Evolutionary conservation across 1,140 invertebrate genomes (phyloP).

Genomic region (Protaetia brevitarsis): DNA sequence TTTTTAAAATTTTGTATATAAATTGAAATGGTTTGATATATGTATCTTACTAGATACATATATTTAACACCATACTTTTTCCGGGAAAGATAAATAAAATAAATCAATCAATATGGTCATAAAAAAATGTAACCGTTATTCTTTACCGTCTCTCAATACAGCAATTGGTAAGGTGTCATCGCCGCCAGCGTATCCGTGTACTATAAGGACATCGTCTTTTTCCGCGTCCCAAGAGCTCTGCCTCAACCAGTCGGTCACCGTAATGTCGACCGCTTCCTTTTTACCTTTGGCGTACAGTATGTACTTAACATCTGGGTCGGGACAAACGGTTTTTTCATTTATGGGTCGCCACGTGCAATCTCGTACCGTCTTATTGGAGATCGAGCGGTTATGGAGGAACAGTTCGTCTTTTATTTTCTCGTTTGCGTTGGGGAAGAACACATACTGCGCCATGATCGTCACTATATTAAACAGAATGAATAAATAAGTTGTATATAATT

Average conservation of each 20-base stretch:
- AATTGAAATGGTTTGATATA: too few relatives aligned
- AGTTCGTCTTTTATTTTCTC: conserved; percentile 55
- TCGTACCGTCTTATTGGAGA: conserved; percentile 50
- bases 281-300: conserved; percentile 55
- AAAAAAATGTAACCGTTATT: too few relatives aligned
- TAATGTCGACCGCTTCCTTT: conserved; percentile 51
- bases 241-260: conserved; percentile 63
- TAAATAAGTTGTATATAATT: neutral
- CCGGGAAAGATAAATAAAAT: too few relatives aligned
- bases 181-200: conserved; percentile 73
- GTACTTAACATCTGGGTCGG: conserved; percentile 63
- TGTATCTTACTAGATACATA: too few relatives aligned
- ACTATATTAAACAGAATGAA: too few relatives aligned
- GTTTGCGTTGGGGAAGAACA: neutral
- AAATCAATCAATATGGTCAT: too few relatives aligned
- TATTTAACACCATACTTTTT: too few relatives aligned
- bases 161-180: conserved; percentile 64
- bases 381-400: conserved; percentile 51
- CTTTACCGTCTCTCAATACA: conserved; percentile 62
- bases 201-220: conserved; percentile 64
- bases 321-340: conserved; percentile 60
- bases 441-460: neutral
- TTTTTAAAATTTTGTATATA: too few relatives aligned
- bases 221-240: conserved; percentile 62
- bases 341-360: conserved; percentile 67